Evolutionary conservation across 2,888 invertebrate genomes (phyloP), one percentile per base, ranked within the genome.

Genomic region (Liposcelis brunnea): DNA sequence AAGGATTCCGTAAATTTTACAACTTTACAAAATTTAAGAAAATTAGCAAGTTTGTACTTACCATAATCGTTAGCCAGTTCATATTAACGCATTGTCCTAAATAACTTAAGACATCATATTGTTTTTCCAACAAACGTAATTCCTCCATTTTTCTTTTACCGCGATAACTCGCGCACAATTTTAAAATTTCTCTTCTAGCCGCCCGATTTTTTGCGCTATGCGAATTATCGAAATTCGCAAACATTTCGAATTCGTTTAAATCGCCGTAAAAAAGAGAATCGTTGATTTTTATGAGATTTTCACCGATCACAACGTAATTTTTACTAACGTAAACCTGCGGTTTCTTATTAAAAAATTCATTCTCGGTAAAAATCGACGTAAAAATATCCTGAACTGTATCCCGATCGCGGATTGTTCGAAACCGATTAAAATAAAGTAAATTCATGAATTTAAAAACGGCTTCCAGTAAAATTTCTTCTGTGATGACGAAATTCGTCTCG

Each of bases 61-160:
- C 86, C 59, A 94, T 61, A 56, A 98, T 80, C 0, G 89, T 69
- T 62, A 97, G 77, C 85, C 95, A 97, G 58, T 86, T 84, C 77
- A 89, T 81, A 54, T 84, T 74, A 5, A 93, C 74, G 61, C 91
- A 90, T 54, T 85, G 82, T 14, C 82, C 76, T 45, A 98, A 62
- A 46, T 82, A 80, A 60, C 86, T 26, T 8, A 26, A 26, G 26
- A 26, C 8, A 8, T 8, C 26, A 8, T 26, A 59, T 10, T 54
- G 50, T 48, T 15, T 45, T 48, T 10, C 49, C 48, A 35, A 42
- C 45, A 2, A 45, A 34, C 14, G 43, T 33, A 21, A 51, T 33
- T 8, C 52, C 46, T n/a, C 37, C 26, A 26, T 26, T 8, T 43
- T 26, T 45, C 32, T 2, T 21, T 21, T 14, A 43, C 38, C 8